These are phyloP conservation scores for Pseudococcus viburni DNA, from an alignment of 2,888 invertebrate genomes.

Conservation along the genomic window DNA sequence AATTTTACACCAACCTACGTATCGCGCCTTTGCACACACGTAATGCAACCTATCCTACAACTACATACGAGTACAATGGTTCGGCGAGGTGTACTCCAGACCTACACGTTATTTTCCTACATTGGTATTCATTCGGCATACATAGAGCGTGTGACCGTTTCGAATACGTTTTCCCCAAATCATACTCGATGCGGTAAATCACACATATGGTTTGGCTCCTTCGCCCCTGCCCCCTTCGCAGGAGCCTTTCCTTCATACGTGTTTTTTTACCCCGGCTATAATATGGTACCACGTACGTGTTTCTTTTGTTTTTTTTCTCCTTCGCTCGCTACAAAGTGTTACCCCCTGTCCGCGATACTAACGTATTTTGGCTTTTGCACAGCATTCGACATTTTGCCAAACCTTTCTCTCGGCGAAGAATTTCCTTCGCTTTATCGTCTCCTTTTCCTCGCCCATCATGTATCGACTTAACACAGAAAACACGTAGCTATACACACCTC, in stretches of 20 bases:
- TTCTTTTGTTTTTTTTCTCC: slow-evolving; percentile 21
- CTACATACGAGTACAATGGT: not conserved
- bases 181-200: slow-evolving; percentile 49
- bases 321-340: not conserved
- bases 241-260: slow-evolving; percentile 8
- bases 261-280: slow-evolving; percentile 16
- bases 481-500: not conserved
- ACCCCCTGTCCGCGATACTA: not conserved
- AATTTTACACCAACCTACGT: slow-evolving; percentile 36
- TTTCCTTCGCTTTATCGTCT: not conserved
- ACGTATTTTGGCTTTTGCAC: slow-evolving; percentile 35
- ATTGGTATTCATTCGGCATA: slow-evolving; percentile 47
- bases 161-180: slow-evolving; percentile 30
- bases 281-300: not conserved
- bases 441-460: not conserved
- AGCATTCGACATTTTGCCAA: slow-evolving; percentile 4
- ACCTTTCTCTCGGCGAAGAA: not conserved
- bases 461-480: not conserved
- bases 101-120: not conserved
- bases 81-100: not conserved
- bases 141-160: slow-evolving; percentile 35
- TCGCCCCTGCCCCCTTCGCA: not conserved
- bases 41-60: slow-evolving; percentile 13
- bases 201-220: slow-evolving; percentile 34
- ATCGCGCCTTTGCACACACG: not conserved